These are phyloP conservation scores for Dendrolimus kikuchii DNA, from an alignment of 1,140 invertebrate species.

Conservation along the genomic window DNA sequence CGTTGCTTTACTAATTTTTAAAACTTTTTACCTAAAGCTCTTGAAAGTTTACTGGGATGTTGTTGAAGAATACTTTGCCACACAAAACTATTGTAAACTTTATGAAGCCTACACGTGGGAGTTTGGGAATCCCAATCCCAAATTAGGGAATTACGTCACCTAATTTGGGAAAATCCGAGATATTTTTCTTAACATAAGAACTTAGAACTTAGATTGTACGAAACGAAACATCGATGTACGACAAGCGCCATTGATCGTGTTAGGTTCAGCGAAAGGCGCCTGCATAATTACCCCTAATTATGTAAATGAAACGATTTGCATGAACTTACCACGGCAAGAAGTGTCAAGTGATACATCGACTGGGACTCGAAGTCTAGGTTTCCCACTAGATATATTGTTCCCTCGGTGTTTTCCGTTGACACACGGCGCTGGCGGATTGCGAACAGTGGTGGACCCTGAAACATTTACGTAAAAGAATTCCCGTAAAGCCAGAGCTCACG, in stretches of 20 bases:
- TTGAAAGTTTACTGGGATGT: too few species aligned
- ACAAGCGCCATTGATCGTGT: constrained; percentile 1
- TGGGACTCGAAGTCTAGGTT: constrained; percentile 88
- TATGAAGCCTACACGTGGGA: too few species aligned
- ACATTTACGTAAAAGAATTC: constrained; percentile 12
- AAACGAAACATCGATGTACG: constrained; percentile 6
- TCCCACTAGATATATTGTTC: constrained; percentile 81
- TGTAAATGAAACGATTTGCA: constrained; percentile 12
- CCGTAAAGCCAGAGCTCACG: background rate
- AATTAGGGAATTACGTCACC: too few species aligned
- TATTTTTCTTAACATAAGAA: too few species aligned
- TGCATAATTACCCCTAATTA: constrained; percentile 18
- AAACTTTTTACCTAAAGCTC: too few species aligned
- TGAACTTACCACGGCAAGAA: constrained; percentile 84
- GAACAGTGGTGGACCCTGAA: constrained; percentile 79
- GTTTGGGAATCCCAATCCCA: too few species aligned
- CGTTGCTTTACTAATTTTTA: too few species aligned
- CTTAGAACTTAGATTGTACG: background rate
- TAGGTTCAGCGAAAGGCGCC: constrained; percentile 3
- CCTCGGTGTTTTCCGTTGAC: constrained; percentile 81
- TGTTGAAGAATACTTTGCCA: too few species aligned
- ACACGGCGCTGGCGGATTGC: constrained; percentile 84
- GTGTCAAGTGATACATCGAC: constrained; percentile 86
- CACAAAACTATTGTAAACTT: too few species aligned
- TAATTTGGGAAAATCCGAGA: too few species aligned